phyloP scores from a whole-genome alignment of 2,113 vertebrate genomes.

The Lichenostomus cassidix region DNA sequence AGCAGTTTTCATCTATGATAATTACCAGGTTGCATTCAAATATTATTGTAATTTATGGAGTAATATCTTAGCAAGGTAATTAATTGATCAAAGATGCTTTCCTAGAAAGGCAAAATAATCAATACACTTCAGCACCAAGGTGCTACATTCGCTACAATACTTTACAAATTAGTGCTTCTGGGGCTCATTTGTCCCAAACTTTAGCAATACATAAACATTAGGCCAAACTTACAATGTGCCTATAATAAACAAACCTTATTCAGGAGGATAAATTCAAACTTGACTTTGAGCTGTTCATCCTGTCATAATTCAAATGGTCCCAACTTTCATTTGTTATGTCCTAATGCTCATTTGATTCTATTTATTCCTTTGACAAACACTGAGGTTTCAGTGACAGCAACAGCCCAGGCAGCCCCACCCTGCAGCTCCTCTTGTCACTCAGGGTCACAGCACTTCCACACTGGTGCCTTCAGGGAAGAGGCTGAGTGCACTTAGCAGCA shows the following conservation, averaged over 20 bases:
- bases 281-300: background rate
- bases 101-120: constrained; percentile 12
- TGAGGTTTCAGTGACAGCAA: background rate
- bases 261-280: background rate
- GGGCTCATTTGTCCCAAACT: background rate
- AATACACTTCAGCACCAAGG: background rate
- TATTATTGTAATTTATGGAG: background rate
- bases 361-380: background rate
- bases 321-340: background rate
- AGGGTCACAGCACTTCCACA: background rate
- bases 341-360: background rate
- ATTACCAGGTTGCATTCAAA: background rate
- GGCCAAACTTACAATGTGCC: background rate
- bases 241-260: background rate
- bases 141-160: background rate
- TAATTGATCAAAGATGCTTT: constrained; percentile 20
- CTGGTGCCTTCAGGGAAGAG: background rate
- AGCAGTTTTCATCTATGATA: background rate
- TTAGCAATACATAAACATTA: background rate
- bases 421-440: background rate
- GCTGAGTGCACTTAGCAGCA: background rate
- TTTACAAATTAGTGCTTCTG: background rate
- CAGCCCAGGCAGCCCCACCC: background rate
- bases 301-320: background rate
- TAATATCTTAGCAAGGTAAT: background rate